Conservation (phyloP, 2,888 invertebrate species). For the Eupithecia centaureata region DNA sequence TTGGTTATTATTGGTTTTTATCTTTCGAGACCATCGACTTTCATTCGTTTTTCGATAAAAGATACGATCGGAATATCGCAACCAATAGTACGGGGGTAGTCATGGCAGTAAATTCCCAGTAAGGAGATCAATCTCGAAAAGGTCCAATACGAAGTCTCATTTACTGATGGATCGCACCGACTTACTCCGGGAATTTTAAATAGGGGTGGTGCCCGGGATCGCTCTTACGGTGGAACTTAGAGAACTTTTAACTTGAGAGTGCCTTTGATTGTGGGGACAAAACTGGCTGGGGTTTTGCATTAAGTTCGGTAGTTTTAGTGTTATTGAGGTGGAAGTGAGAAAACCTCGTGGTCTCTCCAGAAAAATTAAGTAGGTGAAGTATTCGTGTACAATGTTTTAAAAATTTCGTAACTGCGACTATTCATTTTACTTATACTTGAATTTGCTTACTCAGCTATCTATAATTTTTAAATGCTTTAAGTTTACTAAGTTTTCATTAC, state of each 20-base stretch:
- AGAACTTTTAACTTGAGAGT: slow-evolving; percentile 1
- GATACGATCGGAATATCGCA: slow-evolving; percentile 7
- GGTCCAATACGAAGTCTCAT: slow-evolving; percentile 57
- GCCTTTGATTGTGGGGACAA: neutral
- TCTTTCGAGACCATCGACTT: neutral
- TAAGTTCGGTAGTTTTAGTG: neutral
- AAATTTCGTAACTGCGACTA: neutral
- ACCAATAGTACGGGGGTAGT: slow-evolving; percentile 38
- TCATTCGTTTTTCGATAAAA: slow-evolving; percentile 14
- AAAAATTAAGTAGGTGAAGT: too few species aligned
- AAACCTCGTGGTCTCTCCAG: neutral
- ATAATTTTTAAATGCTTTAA: too few species aligned
- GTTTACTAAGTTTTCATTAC: too few species aligned
- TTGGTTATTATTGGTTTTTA: neutral
- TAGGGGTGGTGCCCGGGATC: slow-evolving; percentile 34
- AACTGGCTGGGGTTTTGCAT: neutral
- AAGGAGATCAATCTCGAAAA: slow-evolving; percentile 61
- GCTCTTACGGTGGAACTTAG: slow-evolving; percentile 3
- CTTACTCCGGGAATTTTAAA: slow-evolving; percentile 37
- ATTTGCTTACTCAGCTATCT: too few species aligned
- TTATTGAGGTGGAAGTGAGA: neutral
- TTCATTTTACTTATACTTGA: neutral
- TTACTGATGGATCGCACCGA: slow-evolving; percentile 57
- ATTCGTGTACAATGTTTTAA: neutral
- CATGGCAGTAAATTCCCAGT: slow-evolving; percentile 51